A percentile compares a stretch with the other conserved stretches of the same genome.
These are phyloP conservation scores for Eupithecia vulgata DNA, from an alignment of 2,888 invertebrate genomes.

Conservation along the genomic window DNA sequence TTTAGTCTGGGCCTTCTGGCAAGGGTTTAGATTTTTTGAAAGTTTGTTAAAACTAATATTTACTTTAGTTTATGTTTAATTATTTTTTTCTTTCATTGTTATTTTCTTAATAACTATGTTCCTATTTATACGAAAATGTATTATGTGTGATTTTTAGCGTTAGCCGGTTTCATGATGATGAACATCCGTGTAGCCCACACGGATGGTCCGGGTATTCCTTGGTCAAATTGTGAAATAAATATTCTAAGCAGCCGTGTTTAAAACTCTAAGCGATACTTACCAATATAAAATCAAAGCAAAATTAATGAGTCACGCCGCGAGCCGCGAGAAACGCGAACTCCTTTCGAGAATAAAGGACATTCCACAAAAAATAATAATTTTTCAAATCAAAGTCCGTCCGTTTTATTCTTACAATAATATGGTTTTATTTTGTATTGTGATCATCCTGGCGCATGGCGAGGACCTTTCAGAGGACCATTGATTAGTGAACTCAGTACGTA, in stretches of 20 bases:
- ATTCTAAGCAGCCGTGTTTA: constrained; percentile 28
- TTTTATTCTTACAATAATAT: constrained; percentile 47
- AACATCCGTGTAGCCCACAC: too few species aligned
- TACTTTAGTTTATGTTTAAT: too few species aligned
- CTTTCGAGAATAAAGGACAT: constrained; percentile 45
- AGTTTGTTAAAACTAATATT: too few species aligned
- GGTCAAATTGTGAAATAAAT: too few species aligned
- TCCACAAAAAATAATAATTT: constrained; percentile 55
- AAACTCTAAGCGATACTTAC: constrained; percentile 23
- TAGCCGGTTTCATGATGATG: too few species aligned
- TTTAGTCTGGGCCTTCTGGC: too few species aligned
- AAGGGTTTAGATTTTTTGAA: too few species aligned
- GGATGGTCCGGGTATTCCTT: too few species aligned
- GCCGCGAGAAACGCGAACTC: constrained; percentile 32
- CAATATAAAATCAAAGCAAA: constrained; percentile 33
- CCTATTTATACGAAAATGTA: too few species aligned
- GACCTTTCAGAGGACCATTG: constrained; percentile 64
- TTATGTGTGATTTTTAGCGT: too few species aligned
- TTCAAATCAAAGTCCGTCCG: constrained; percentile 52
- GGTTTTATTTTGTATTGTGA: constrained; percentile 51
- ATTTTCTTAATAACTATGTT: too few species aligned
- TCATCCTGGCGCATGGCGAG: constrained; percentile 47
- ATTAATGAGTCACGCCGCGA: constrained; percentile 38
- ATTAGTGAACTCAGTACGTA: constrained; percentile 61
- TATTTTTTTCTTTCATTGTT: too few species aligned